Evolutionary conservation across 2,113 vertebrate genomes (phyloP), one percentile per base, ranked within the genome.

Genomic region (Podocnemis expansa): DNA sequence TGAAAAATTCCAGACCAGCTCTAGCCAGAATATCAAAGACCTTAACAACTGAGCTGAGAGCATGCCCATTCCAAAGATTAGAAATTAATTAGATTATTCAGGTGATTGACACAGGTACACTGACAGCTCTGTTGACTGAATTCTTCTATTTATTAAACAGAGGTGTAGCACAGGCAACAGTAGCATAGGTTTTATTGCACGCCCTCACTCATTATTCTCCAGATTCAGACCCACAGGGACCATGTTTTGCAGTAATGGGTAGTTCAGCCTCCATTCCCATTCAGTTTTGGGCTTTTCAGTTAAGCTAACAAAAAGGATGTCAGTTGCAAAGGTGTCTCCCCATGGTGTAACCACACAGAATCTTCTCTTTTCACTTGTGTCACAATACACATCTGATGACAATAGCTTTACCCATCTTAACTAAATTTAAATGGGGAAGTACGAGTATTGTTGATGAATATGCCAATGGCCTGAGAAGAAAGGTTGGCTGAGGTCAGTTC

Each of bases 41-140:
- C 95, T 92, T 95, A 93, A 96, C 94, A 97, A 96, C 93, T 96
- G 51, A 70, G 91, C 91, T 95, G 91, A 94, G 95, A 81, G 76
- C 84, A 60, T 92, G 96, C 93, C 25, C 25, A 24, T 56, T 10
- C 55, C 55, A 10, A 56, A 27, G 25, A 56, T 56, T 56, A 56
- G 55, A 27, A 56, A 25, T 96, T 96, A 96, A 97, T 92, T 95
- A 94, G 95, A 96, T 96, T 96, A 95, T 88, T 47, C 47, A 47
- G 47, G 47, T 91, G 91, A 96, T 95, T 91, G 91, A 92, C 91
- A 95, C 95, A 93, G 91, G 93, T 95, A 93, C 93, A 92, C 95
- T 96, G 94, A 96, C 96, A 96, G 93, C 95, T 92, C 94, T 96
- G 91, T 96, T 94, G 92, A 91, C 84, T 93, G 91, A 86, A 95